Evolutionary conservation across 2,113 vertebrate genomes (phyloP).

Genomic region (Mesocricetus auratus): DNA sequence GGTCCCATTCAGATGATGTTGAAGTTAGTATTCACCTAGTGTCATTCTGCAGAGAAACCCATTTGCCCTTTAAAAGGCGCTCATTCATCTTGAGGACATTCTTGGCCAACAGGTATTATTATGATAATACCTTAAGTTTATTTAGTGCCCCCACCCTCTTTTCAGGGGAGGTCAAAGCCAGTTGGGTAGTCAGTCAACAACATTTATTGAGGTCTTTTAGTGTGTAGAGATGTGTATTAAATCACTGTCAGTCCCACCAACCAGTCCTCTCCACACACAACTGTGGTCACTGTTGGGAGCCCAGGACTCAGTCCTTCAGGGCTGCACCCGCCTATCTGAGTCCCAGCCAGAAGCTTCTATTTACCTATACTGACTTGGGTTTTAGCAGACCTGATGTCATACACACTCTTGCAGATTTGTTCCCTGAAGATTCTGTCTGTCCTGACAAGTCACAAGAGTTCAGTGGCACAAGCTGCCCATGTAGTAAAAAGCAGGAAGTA

Average conservation of each 20-base stretch:
- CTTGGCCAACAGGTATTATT: slow-evolving; percentile 79
- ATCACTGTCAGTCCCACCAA: slow-evolving; percentile 62
- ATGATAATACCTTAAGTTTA: slow-evolving; percentile 80
- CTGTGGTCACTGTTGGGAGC: background rate
- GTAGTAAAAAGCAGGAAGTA: slow-evolving; percentile 65
- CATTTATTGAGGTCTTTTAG: slow-evolving; percentile 70
- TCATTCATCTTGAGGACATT: slow-evolving; percentile 71
- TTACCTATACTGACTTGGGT: slow-evolving; percentile 39
- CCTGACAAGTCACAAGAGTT: background rate
- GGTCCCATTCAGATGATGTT: slow-evolving; percentile 57
- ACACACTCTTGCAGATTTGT: slow-evolving; percentile 22
- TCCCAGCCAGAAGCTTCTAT: slow-evolving; percentile 18
- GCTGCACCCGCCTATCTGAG: background rate
- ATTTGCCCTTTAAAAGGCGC: slow-evolving; percentile 23
- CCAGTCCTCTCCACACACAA: background rate
- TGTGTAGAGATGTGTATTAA: slow-evolving; percentile 67
- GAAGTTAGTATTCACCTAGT: slow-evolving; percentile 54
- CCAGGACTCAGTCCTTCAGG: background rate
- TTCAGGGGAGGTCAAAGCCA: slow-evolving; percentile 63
- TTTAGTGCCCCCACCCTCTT: slow-evolving; percentile 41
- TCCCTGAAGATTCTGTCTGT: slow-evolving; percentile 3
- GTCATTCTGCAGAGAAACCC: slow-evolving; percentile 62
- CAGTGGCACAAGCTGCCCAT: background rate
- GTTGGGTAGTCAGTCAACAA: slow-evolving; percentile 77
- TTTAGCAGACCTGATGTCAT: slow-evolving; percentile 26